Base-by-base conservation (phyloP, 1,140 invertebrate genomes). In the Anastatus disparis region DNA sequence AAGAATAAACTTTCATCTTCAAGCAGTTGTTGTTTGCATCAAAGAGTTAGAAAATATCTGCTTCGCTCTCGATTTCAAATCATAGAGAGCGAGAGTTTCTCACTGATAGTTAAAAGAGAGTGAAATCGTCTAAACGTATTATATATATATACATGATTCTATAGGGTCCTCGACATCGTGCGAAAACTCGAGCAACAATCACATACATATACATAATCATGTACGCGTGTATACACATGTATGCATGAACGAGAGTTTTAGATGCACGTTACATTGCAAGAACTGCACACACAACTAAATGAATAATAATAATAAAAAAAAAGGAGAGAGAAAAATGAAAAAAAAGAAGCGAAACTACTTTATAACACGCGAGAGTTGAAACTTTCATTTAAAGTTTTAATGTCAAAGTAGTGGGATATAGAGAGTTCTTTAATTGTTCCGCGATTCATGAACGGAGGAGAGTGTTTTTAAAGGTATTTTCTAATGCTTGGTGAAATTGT, bases 31-130 rank as follows among this genome's bases (percentile, higher is more conserved):
- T n/a, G n/a, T n/a, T n/a, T 13, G 50, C 48, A 44, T 40, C 24
- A 26, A 20, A 27, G 9, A 1, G 61, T 29, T n/a, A 29, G 31
- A 38, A 63, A 24, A 52, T 52, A 26, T 52, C 24, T n/a, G n/a
- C n/a, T n/a, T n/a, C 8, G 20, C 35, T 40, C 35, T 44, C 40
- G 61, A 52, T 35, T 24, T 35, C 27, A 6, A 44, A 53, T n/a
- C 1, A 17, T n/a, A 58, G 61, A 71, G 62, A 71, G 69, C 55
- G 62, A 71, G 69, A 71, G 69, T 71, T 59, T 65, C n/a, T n/a
- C n/a, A n/a, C n/a, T n/a, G n/a, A n/a, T n/a, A n/a, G n/a, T n/a
- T n/a, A n/a, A n/a, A n/a, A n/a, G n/a, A n/a, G 22, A 22, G 68
- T 35, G 62, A 71, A 65, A 65, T 52, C 55, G 61, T 31, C 38